A percentile compares a stretch with the other conserved stretches of the same genome.
These are phyloP conservation scores for Drosophila saltans DNA, from an alignment of 1,140 invertebrate species.

Conservation along the genomic window DNA sequence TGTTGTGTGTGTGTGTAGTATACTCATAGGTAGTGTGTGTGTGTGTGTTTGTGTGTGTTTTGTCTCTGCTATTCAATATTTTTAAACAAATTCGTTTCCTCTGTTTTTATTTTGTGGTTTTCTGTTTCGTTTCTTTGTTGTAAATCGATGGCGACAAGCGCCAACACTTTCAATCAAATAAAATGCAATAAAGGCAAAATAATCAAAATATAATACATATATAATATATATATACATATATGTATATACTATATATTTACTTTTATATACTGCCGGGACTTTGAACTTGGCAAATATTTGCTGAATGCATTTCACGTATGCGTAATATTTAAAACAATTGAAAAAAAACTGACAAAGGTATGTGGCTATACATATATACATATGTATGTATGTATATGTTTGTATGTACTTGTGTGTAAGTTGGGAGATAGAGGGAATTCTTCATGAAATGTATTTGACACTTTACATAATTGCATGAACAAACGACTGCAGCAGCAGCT, in stretches of 20 bases:
- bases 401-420: too few species aligned
- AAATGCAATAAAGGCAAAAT: conserved; percentile 22
- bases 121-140: conserved; percentile 20
- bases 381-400: too few species aligned
- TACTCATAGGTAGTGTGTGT: background rate
- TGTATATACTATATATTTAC: conserved; percentile 1
- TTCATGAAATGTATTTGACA: conserved; percentile 33
- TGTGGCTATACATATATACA: too few species aligned
- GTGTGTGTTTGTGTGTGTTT: background rate
- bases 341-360: background rate
- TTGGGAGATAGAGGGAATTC: background rate
- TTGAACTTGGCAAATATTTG: conserved; percentile 51
- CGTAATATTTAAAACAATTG: conserved; percentile 33
- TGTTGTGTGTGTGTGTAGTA: background rate
- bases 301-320: conserved; percentile 48
- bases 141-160: conserved; percentile 18
- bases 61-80: conserved; percentile 19
- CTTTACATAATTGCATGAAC: conserved; percentile 55
- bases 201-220: conserved; percentile 16
- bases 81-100: conserved; percentile 37
- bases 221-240: background rate
- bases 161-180: conserved; percentile 27
- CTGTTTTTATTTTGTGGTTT: conserved; percentile 28
- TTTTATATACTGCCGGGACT: conserved; percentile 21
- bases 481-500: background rate